Evolutionary conservation across 2,113 vertebrate genomes (phyloP), one percentile per base, ranked within the genome.

Genomic region (Microtus pennsylvanicus): DNA sequence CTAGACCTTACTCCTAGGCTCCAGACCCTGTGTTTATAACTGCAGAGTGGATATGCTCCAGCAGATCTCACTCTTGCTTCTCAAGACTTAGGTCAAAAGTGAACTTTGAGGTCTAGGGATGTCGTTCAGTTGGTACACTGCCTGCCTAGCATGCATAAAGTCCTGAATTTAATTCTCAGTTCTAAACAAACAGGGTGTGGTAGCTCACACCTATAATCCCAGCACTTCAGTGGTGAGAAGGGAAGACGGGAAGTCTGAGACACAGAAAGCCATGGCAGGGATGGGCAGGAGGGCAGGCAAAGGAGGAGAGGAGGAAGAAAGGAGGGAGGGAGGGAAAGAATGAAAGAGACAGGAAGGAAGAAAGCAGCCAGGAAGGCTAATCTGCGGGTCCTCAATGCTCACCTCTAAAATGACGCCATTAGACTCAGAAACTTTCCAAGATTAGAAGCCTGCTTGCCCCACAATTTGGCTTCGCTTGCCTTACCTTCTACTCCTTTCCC

Each of bases 51-150:
- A 5, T 26, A 76, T 5, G 35, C 47, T 50, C 69, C 67, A 47
- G 0, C 87, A n/a, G 63, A 28, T 47, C 16, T 65, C 33, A 77
- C 50, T 93, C 38, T 14, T 45, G 42, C 42, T 80, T 55, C 78
- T 95, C 65, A 45, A 96, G 94, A 82, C 61, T 63, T 16, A 61
- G 52, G 35, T 61, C 65, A 92, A 77, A 72, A 86, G 67, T 87
- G 19, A 70, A 70, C 65, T 70, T 11, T 26, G 65, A 35, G 30
- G 42, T 30, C 83, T 22, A 4, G 63, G 16, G 83, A 50, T 50
- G 28, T 38, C 38, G 35, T 35, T 87, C 17, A 87, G 42, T 33
- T 87, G 42, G 63, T 67, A 47, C 42, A 47, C 9, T 35, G 42
- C 61, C 61, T 67, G 83, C 42, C 26, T 86, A 33, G 38, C 42